Percentiles rank a stretch among this genome's conserved stretches.
These are phyloP conservation scores for Astur gentilis DNA, from an alignment of 2,113 vertebrate genomes.

Conservation along the genomic window DNA sequence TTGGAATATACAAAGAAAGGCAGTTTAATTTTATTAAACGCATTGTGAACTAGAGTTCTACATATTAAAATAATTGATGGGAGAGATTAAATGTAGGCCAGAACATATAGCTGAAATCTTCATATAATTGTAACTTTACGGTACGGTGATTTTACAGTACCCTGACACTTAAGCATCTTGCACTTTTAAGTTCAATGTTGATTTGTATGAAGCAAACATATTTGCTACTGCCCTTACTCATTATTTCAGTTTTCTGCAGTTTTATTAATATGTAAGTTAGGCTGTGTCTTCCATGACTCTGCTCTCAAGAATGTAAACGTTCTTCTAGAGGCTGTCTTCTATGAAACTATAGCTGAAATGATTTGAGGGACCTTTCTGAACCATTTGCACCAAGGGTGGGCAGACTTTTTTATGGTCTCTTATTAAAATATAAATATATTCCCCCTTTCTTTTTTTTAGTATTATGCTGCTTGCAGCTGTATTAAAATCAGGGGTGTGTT, in stretches of 20 bases:
- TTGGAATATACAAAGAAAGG: background rate
- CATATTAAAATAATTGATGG: background rate
- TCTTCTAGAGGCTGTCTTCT: background rate
- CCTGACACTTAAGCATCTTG: background rate
- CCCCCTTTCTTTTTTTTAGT: background rate
- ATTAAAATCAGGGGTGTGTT: background rate
- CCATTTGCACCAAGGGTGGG: background rate
- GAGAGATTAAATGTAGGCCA: background rate
- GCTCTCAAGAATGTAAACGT: background rate
- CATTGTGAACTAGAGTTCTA: background rate
- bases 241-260: background rate
- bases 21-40: background rate
- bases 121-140: background rate
- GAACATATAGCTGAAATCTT: background rate
- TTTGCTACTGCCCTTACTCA: fast-evolving
- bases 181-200: background rate
- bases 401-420: background rate
- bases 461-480: background rate
- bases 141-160: background rate
- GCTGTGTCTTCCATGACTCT: background rate
- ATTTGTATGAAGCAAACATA: background rate
- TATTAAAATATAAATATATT: background rate
- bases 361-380: background rate
- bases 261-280: background rate
- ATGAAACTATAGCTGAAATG: background rate